phyloP scores from a whole-genome alignment of 2,888 invertebrate genomes.

The Plusia festucae region DNA sequence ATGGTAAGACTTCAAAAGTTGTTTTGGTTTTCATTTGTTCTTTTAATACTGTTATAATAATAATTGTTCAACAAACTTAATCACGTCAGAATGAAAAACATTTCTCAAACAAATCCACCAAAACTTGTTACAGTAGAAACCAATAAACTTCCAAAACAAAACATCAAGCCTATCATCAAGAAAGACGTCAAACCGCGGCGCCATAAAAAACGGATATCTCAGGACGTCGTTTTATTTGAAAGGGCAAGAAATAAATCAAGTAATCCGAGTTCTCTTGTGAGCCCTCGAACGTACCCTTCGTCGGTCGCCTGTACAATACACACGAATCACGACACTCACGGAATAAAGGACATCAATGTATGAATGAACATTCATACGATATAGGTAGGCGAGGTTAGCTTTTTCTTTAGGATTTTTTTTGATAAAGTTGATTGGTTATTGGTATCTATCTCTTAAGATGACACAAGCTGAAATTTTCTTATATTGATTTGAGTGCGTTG shows the following conservation, averaged over 20 bases:
- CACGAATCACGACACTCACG: slow-evolving; percentile 38
- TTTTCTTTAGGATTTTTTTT: neutral
- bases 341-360: slow-evolving; percentile 41
- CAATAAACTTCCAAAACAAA: slow-evolving; percentile 19
- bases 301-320: slow-evolving; percentile 37
- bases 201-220: slow-evolving; percentile 48
- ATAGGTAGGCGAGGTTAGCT: neutral
- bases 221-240: slow-evolving; percentile 47
- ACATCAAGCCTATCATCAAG: slow-evolving; percentile 37
- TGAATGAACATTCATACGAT: slow-evolving; percentile 44
- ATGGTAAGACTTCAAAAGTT: no score
- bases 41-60: no score
- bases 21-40: no score
- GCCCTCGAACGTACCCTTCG: slow-evolving; percentile 41
- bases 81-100: neutral
- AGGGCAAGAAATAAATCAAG: slow-evolving; percentile 55
- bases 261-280: slow-evolving; percentile 47
- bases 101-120: neutral
- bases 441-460: no score
- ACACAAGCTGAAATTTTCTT: no score
- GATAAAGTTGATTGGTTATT: neutral
- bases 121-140: neutral
- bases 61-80: no score
- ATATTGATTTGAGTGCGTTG: no score
- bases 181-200: slow-evolving; percentile 38